Base-by-base conservation (phyloP, 2,888 invertebrate genomes). In the Lamellibrachia satsuma region DNA sequence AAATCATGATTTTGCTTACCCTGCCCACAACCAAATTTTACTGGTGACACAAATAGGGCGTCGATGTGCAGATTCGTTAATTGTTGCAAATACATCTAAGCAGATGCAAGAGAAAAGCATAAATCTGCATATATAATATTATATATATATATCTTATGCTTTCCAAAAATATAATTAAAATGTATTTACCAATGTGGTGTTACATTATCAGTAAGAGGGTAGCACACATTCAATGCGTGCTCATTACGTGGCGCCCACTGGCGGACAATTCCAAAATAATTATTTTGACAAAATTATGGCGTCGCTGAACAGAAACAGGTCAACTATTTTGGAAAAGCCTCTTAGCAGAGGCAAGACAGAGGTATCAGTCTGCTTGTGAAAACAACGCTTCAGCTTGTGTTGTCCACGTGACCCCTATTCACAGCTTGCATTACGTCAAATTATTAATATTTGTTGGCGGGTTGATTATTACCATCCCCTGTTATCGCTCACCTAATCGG, bases 331-430 rank as follows among this genome's bases (percentile, higher is more conserved):
- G 52, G 94, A 94, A 92, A 94, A 93, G 91, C 92, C 93, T 39
- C 91, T 94, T n/a, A 94, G 93, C 91, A 93, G 92, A 92, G 94
- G 94, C 15, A 94, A 94, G 93, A 90, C 93, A 90, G 94, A 94
- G 93, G 94, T 94, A 93, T 75, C 6, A 75, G 75, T n/a, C 75
- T 75, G 22, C 22, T 75, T 22, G n/a, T 4, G 75, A 22, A 22
- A 75, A 75, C 75, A 15, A 75, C 22, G 75, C 22, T 22, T 75
- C 39, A 55, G 52, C 9, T 90, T 52, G 9, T 75, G 27, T 75
- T 52, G n/a, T 8, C 90, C 60, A 15, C 22, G 22, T 22, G 22
- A 15, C 22, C 75, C 75, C 22, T 22, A 75, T 4, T 15, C n/a
- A 15, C 75, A 75, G 22, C 22, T 75, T 75, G 9, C 52, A 51